Conservation (phyloP, 2,888 invertebrate genomes). For the Synergus gifuensis region DNA sequence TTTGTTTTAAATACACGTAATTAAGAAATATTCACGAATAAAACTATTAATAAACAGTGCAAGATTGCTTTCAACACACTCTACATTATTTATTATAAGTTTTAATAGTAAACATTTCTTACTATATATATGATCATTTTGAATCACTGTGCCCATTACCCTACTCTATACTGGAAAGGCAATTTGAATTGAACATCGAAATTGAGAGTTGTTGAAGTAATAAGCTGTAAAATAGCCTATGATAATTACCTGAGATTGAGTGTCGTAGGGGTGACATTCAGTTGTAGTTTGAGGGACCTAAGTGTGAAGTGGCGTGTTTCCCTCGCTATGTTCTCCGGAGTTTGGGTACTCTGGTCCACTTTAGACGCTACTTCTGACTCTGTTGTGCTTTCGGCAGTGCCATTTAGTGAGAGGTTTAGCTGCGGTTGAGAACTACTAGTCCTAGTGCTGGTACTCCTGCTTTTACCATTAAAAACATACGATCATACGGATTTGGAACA, state of each 20-base stretch:
- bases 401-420: constrained; percentile 82
- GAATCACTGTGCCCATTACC: too few relatives aligned
- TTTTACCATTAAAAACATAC: constrained; percentile 38
- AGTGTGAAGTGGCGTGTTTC: constrained; percentile 83
- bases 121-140: too few relatives aligned
- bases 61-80: too few relatives aligned
- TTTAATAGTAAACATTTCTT: too few relatives aligned
- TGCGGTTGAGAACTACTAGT: constrained; percentile 81
- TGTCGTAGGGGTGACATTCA: constrained; percentile 82
- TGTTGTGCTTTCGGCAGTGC: constrained; percentile 62
- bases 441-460: constrained; percentile 78
- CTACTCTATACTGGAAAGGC: neutral
- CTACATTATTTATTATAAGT: too few relatives aligned
- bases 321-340: constrained; percentile 84
- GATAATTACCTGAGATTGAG: constrained; percentile 80
- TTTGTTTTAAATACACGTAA: too few relatives aligned
- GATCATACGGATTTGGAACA: constrained; percentile 39
- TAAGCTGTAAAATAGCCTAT: constrained; percentile 18
- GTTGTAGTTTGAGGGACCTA: constrained; percentile 81
- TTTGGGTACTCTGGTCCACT: constrained; percentile 86
- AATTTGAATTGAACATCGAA: neutral
- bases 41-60: too few relatives aligned
- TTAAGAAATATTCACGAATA: too few relatives aligned
- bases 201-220: constrained; percentile 8
- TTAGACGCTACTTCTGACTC: constrained; percentile 64